Evolutionary conservation across 2,888 invertebrate species (phyloP).

Genomic region (Cataglyphis rosenhaueri): DNA sequence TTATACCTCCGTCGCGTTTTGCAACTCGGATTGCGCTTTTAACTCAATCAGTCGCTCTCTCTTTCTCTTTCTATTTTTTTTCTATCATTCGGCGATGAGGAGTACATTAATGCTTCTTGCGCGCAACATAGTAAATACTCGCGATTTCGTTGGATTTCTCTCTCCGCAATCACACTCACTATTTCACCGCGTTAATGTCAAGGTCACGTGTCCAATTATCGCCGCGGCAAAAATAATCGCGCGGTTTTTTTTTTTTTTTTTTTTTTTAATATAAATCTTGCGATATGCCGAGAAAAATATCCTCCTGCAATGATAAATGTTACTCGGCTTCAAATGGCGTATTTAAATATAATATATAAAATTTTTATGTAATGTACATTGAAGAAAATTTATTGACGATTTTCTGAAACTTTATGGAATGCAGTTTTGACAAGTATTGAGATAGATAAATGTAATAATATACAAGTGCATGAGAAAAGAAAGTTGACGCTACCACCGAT

Average conservation of each 20-base stretch:
- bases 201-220: constrained; percentile 50
- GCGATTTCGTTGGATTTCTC: constrained; percentile 52
- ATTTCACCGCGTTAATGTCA: constrained; percentile 62
- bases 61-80: constrained; percentile 54
- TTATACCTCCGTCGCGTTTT: constrained; percentile 70
- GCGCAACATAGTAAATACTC: constrained; percentile 62
- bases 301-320: background rate
- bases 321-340: background rate
- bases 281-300: constrained; percentile 26
- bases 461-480: background rate
- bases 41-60: background rate
- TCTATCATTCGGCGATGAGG: constrained; percentile 67
- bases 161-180: constrained; percentile 43
- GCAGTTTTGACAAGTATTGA: background rate
- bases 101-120: constrained; percentile 71
- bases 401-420: no score
- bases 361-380: background rate
- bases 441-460: background rate
- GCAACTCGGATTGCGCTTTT: constrained; percentile 72
- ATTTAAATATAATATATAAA: background rate
- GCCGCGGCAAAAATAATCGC: constrained; percentile 40
- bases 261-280: background rate
- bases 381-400: no score
- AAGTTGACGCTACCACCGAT: background rate
- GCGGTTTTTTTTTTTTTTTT: background rate